Conservation (phyloP, 2,797 vertebrate species). For the Spheniscus humboldti region DNA sequence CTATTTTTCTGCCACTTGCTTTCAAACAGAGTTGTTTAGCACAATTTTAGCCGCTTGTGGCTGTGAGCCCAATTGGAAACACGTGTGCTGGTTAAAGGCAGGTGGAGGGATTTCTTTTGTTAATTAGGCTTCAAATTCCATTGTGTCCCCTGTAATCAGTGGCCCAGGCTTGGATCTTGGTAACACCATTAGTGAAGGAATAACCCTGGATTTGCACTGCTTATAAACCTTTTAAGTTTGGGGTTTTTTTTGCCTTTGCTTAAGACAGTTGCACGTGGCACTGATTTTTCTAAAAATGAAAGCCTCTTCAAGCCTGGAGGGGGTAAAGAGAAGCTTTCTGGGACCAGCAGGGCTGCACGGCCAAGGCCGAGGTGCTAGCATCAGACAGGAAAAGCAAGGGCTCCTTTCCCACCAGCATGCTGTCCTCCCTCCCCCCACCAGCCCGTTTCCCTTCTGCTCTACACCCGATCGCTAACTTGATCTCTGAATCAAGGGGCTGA, state of each 20-base stretch:
- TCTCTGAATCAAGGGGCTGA: not conserved
- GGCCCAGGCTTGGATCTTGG: not conserved
- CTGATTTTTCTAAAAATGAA: not conserved
- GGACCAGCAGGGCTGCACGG: not conserved
- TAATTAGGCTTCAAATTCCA: conserved; percentile 56
- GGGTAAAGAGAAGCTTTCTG: not conserved
- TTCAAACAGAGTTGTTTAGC: conserved; percentile 4
- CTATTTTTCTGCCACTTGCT: conserved; percentile 15
- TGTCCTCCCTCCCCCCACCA: not conserved
- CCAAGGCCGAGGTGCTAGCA: not conserved
- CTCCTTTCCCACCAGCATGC: conserved; percentile 34
- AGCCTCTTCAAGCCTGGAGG: not conserved
- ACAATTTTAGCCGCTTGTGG: conserved; percentile 35
- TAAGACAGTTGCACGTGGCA: not conserved
- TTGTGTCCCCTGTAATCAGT: conserved; percentile 28
- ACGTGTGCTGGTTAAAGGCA: conserved; percentile 22
- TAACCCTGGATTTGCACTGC: not conserved
- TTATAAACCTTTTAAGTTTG: not conserved
- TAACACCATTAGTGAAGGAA: not conserved
- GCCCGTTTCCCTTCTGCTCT: not conserved
- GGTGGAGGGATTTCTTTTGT: conserved; percentile 47
- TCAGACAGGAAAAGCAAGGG: not conserved
- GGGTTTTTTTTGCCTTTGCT: not conserved
- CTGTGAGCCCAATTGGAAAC: conserved; percentile 52
- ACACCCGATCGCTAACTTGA: not conserved